These are phyloP conservation scores for Pogoniulus pusillus DNA, from an alignment of 2,797 vertebrate genomes.

Conservation along the genomic window DNA sequence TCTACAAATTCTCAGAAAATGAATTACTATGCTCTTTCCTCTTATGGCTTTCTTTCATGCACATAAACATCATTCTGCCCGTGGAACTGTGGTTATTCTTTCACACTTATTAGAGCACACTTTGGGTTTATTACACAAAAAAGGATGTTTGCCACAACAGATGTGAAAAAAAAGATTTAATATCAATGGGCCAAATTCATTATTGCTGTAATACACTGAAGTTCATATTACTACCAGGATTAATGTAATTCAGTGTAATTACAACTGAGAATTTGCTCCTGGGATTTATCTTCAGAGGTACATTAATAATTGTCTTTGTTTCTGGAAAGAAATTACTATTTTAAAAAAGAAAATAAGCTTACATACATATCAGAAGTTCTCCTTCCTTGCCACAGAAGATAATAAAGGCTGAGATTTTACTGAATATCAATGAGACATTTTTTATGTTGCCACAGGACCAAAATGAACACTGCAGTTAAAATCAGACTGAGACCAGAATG, in stretches of 20 bases:
- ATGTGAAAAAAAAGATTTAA: slow-evolving; percentile 12
- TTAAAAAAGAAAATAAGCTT: slow-evolving; percentile 1
- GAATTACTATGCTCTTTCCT: not conserved
- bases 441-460: not conserved
- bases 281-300: not conserved
- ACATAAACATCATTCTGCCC: not conserved
- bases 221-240: not conserved
- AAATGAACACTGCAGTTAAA: slow-evolving; percentile 3
- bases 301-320: not conserved
- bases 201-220: not conserved
- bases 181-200: not conserved
- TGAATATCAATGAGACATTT: slow-evolving; percentile 1
- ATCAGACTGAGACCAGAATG: not conserved
- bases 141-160: not conserved
- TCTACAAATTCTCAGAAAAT: not conserved
- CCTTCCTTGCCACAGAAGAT: slow-evolving; percentile 13
- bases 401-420: not conserved
- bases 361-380: not conserved
- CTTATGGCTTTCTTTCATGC: not conserved
- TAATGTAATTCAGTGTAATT: not conserved
- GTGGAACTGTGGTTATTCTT: not conserved
- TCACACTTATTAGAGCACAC: not conserved
- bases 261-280: not conserved
- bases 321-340: not conserved
- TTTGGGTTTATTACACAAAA: not conserved